phyloP scores from a whole-genome alignment of 2,797 vertebrate genomes.

The Melanogrammus aeglefinus region DNA sequence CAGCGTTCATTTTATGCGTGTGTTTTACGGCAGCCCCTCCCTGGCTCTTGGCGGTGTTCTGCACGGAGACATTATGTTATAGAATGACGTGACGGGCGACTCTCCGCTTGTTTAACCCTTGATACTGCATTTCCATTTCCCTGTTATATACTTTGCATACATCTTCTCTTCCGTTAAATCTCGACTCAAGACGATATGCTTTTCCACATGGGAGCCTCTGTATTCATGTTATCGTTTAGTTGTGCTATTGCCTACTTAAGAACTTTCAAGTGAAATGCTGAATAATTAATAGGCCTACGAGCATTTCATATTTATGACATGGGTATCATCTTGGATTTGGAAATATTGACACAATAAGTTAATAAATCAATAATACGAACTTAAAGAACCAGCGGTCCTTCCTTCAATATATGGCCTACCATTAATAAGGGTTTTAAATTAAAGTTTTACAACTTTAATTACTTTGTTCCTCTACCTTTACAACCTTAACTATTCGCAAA shows the following conservation, averaged over 20 bases:
- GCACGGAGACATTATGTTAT: constrained; percentile 56
- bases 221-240: neutral
- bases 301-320: neutral
- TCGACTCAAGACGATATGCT: neutral
- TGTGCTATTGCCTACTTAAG: neutral
- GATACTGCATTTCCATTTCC: neutral
- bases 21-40: constrained; percentile 65
- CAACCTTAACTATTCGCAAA: too few species aligned
- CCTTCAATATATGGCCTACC: too few species aligned
- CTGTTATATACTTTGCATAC: neutral
- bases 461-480: too few species aligned
- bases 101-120: neutral
- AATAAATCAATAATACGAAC: neutral
- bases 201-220: neutral
- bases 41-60: constrained; percentile 42
- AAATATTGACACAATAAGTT: neutral
- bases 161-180: neutral
- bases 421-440: too few species aligned
- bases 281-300: neutral
- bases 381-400: neutral
- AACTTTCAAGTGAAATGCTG: neutral
- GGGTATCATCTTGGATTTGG: neutral
- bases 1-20: constrained; percentile 66
- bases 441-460: too few species aligned
- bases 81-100: constrained; percentile 16